Percentiles rank a stretch among this genome's conserved stretches.
Evolutionary conservation across 2,888 invertebrate genomes (phyloP).

Genomic region (Chesias legatella): DNA sequence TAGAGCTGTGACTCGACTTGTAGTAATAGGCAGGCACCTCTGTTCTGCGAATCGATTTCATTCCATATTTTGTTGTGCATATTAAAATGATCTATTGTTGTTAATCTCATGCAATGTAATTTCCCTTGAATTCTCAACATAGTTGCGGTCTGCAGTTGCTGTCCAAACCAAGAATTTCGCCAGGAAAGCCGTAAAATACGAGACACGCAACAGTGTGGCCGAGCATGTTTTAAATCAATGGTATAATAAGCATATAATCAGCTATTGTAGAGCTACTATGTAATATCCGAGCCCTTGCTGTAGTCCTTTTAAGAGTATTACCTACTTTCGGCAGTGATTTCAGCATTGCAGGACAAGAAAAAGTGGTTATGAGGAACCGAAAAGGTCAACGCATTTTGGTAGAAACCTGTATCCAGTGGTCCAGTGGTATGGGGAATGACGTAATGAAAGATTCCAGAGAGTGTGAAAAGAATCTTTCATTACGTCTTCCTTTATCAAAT

Average conservation of each 20-base stretch:
- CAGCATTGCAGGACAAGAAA: slow-evolving; percentile 12
- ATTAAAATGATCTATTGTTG: too few relatives aligned
- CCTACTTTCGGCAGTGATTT: slow-evolving; percentile 10
- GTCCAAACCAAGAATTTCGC: slow-evolving; percentile 7
- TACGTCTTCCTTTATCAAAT: too few relatives aligned
- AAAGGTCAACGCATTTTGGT: slow-evolving; percentile 25
- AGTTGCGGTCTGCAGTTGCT: slow-evolving; percentile 1
- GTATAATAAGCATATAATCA: too few relatives aligned
- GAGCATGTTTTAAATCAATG: not conserved
- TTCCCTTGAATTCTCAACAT: slow-evolving; percentile 5
- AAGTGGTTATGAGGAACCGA: slow-evolving; percentile 11
- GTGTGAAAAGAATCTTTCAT: too few relatives aligned
- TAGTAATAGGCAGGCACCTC: too few relatives aligned
- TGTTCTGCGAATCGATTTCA: too few relatives aligned
- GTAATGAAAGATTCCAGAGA: not conserved
- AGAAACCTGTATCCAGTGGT: slow-evolving; percentile 4
- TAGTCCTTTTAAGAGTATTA: slow-evolving; percentile 3
- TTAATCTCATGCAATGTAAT: too few relatives aligned
- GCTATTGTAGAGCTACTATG: too few relatives aligned
- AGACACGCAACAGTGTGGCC: slow-evolving; percentile 6
- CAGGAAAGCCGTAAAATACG: slow-evolving; percentile 7
- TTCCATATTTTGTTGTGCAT: too few relatives aligned
- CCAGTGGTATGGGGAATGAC: not conserved
- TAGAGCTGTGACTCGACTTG: too few relatives aligned
- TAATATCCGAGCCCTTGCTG: too few relatives aligned